Percentiles rank a stretch among this genome's conserved stretches.
These are phyloP conservation scores for Triops longicaudatus DNA, from an alignment of 1,140 invertebrate genomes.

Conservation along the genomic window DNA sequence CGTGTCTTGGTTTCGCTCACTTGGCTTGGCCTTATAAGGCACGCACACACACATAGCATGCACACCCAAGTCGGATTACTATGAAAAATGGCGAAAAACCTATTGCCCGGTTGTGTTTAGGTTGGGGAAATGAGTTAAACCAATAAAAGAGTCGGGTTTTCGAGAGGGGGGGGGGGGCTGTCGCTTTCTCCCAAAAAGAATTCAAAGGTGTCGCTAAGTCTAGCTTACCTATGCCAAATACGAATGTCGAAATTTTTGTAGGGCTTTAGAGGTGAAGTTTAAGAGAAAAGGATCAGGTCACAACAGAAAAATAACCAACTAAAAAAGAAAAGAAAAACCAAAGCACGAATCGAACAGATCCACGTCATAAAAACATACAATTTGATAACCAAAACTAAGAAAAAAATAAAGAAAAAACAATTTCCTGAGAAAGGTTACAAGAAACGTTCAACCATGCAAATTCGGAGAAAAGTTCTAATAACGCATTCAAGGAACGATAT, in stretches of 20 bases:
- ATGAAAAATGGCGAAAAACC: neutral
- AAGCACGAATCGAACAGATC: no score
- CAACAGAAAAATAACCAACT: no score
- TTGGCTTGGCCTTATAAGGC: neutral
- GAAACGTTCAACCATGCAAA: no score
- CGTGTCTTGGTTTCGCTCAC: conserved; percentile 4
- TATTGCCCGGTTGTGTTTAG: neutral
- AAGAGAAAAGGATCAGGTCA: no score
- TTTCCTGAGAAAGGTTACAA: no score
- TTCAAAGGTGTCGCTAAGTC: neutral
- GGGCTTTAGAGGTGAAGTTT: neutral
- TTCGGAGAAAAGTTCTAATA: no score
- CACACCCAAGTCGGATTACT: neutral
- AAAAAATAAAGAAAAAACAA: neutral
- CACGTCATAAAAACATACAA: no score
- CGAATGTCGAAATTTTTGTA: neutral
- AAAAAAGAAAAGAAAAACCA: no score
- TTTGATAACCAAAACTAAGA: neutral
- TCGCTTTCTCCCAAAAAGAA: neutral
- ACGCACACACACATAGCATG: no score
- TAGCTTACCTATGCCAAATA: neutral
- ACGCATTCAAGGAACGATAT: no score
- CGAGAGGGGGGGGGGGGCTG: no score
- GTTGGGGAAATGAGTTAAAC: neutral
- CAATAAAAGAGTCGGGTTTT: neutral